A percentile compares a stretch with the other conserved stretches of the same genome.
These are phyloP conservation scores for Heliothis subflexa DNA, from an alignment of 1,140 invertebrate species.

Conservation along the genomic window DNA sequence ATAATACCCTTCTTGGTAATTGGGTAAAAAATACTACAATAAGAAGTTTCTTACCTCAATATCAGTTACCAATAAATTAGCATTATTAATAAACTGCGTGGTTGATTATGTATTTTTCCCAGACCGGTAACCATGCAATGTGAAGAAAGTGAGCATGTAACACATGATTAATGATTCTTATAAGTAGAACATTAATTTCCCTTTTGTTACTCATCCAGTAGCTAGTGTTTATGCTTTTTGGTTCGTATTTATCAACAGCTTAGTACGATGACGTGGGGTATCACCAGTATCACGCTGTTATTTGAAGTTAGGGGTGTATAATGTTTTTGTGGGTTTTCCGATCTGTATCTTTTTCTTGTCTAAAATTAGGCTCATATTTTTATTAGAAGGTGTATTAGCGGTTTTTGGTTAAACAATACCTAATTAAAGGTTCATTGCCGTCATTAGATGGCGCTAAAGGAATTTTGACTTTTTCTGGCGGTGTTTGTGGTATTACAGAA, in stretches of 20 bases:
- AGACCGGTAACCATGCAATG: conserved; percentile 4
- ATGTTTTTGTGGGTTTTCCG: neutral
- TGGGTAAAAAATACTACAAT: too few species aligned
- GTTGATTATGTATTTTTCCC: neutral
- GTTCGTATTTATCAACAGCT: neutral
- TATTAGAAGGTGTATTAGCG: too few species aligned
- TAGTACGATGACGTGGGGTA: neutral
- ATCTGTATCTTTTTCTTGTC: neutral
- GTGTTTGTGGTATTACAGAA: too few species aligned
- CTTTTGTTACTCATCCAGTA: conserved; percentile 38
- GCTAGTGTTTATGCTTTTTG: conserved; percentile 1
- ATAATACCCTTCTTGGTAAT: too few species aligned
- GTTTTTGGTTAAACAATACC: neutral
- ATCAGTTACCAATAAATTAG: too few species aligned
- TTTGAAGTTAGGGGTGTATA: neutral
- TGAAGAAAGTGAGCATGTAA: conserved; percentile 43
- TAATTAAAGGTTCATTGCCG: too few species aligned
- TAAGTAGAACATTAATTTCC: conserved; percentile 42
- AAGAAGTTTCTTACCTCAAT: neutral
- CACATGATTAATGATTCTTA: conserved; percentile 35
- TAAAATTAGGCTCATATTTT: too few species aligned
- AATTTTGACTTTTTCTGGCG: too few species aligned
- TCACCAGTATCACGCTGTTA: neutral
- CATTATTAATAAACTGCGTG: too few species aligned
- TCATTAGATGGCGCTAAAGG: too few species aligned